Evolutionary conservation across 2,888 invertebrate genomes (phyloP).

Genomic region (Nephrotoma flavescens): DNA sequence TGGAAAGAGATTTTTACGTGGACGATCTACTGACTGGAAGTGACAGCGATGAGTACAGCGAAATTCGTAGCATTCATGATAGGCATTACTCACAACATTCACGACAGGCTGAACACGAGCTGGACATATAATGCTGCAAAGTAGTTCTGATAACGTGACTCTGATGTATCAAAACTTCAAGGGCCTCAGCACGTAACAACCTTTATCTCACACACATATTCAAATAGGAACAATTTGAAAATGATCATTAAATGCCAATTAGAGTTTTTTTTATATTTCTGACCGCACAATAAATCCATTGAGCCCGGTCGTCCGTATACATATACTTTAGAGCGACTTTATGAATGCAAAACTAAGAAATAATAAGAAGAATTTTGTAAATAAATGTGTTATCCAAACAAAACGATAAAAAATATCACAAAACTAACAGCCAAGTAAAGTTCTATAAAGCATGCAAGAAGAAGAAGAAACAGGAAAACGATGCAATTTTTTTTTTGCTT

Average conservation of each 20-base stretch:
- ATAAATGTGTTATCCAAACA: background rate
- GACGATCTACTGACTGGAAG: no score
- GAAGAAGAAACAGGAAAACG: background rate
- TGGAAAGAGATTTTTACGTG: no score
- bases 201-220: background rate
- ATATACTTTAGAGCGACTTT: background rate
- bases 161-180: no score
- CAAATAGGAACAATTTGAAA: background rate
- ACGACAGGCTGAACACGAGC: no score
- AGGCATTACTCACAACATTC: no score
- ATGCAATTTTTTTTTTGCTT: background rate
- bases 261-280: background rate
- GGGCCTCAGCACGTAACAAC: no score
- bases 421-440: background rate
- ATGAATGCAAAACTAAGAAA: background rate
- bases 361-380: background rate
- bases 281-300: background rate
- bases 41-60: no score
- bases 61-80: no score
- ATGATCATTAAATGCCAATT: background rate
- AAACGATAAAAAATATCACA: background rate
- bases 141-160: no score
- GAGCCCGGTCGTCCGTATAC: background rate
- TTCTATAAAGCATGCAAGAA: background rate
- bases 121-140: no score